Evolutionary conservation across 2,113 vertebrate species (phyloP), one percentile per base, ranked within the genome.

Genomic region (Urocynchramus pylzowi): DNA sequence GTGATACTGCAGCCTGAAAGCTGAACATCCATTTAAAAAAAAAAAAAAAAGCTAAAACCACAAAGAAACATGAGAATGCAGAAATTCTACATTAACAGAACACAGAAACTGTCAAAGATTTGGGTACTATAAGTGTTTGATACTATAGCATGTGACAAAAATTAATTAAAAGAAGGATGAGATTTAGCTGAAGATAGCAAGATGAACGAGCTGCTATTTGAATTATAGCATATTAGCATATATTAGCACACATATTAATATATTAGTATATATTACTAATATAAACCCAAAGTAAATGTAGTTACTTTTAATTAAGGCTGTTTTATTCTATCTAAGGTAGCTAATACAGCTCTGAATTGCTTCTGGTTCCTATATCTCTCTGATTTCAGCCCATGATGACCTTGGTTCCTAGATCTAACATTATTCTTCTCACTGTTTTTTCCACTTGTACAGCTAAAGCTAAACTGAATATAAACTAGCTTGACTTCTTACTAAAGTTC

Each of bases 1-100:
- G 13, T 11, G 13, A 10, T 16, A 53, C 28, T 49, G 37, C 30
- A 79, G 11, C 9, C 50, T 41, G 13, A 53, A 84, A 67, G 15
- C 30, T 71, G 49, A 65, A 65, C 0, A 5, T 42, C 11, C 8
- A 21, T 42, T 47, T 30, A 0, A 7, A 35, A 75, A 13, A n/a
- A 11, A 24, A 6, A n/a, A 19, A 39, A 33, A 13, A 59, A 30
- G 1, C 3, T 4, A 41, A 44, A 14, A 21, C 10, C 9, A 17
- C 26, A 57, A 15, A 52, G 3, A 63, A 85, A 37, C 16, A 27
- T 7, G 41, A 80, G 21, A 83, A 77, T 8, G 4, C 20, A 67
- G n/a, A 75, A 90, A 52, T 52, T 69, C 53, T 77, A 11, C 37
- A 53, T 41, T 57, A n/a, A 41, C 10, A 33, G 24, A 41, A 41